Conservation (phyloP, 2,797 vertebrate species). For the Microcaecilia unicolor region DNA sequence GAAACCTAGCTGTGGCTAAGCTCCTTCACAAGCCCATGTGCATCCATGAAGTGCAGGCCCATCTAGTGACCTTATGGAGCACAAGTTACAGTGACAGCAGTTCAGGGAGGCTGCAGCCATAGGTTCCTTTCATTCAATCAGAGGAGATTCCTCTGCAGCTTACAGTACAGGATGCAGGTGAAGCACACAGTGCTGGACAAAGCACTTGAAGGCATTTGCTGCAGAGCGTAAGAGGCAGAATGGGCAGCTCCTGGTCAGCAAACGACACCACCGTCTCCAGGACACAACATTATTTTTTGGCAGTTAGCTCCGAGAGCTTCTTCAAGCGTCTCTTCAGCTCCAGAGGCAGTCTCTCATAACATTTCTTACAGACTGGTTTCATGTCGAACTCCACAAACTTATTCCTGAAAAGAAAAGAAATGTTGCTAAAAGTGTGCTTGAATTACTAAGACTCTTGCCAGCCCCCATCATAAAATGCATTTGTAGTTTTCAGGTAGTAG, state of each 20-base stretch:
- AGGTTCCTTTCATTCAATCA: constrained; percentile 8
- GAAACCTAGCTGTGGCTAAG: too few species aligned
- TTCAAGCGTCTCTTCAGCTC: constrained; percentile 64
- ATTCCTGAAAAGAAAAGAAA: constrained; percentile 38
- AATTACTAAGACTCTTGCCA: not conserved
- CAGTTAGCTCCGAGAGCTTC: constrained; percentile 48
- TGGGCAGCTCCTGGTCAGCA: too few species aligned
- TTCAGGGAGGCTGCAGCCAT: constrained; percentile 5
- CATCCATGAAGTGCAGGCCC: too few species aligned
- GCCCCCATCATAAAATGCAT: not conserved
- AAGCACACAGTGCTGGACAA: constrained; percentile 10
- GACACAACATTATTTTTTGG: constrained; percentile 46
- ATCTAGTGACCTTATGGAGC: too few species aligned
- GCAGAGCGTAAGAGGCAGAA: not conserved
- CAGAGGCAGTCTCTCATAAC: constrained; percentile 60
- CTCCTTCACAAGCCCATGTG: too few species aligned
- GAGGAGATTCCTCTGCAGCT: constrained; percentile 2
- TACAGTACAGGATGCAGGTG: not conserved
- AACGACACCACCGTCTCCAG: too few species aligned
- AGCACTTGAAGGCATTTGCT: too few species aligned
- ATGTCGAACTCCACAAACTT: constrained; percentile 69
- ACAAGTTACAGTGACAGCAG: constrained; percentile 1
- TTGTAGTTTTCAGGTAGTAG: too few species aligned
- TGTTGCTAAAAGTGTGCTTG: constrained; percentile 2
- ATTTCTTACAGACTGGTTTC: constrained; percentile 62